Base-by-base conservation (phyloP, 1,140 invertebrate species). In the Paraescarpia echinospica region DNA sequence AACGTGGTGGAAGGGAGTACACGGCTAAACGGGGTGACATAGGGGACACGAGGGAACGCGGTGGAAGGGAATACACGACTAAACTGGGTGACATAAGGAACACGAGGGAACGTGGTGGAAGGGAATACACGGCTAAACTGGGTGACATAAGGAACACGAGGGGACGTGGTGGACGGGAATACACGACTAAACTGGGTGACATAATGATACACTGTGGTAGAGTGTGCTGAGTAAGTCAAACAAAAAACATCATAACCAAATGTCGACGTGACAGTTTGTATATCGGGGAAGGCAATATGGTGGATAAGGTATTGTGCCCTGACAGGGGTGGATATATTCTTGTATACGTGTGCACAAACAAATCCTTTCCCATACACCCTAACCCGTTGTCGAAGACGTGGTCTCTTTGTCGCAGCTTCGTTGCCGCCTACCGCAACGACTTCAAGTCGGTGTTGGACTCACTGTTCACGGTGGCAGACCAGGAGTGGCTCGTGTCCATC, bases 401-500 rank as follows among this genome's bases (percentile, higher is more conserved):
- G 59, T 77, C 59, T 77, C 59, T 31, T 77, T 22, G 18, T 34
- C 35, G 22, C 27, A 90, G 90, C 18, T 91, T 91, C 41, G 34
- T 33, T 18, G 48, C 41, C 33, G 41, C 34, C 27, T 90, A 90
- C 77, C 35, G 27, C 8, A 91, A 2, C 77, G 77, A 92, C n/a
- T 92, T 34, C 89, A 35, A 90, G n/a, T 90, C 33, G 33, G 41
- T 27, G 33, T 35, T 92, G 34, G 77, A 89, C n/a, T 35, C 6
- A 33, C 18, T 92, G 33, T 92, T 92, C 35, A 90, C 77, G 4
- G 6, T 6, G 1, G 14, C 77, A 91, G 92, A 92, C 51, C 77
- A 90, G 34, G 35, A 89, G 8, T 92, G 92, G 92, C 89, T 92
- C 77, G 89, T 59, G 89, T 35, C 34, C 33, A 92, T 92, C 18